Evolutionary conservation across 2,113 vertebrate genomes (phyloP).

Genomic region (Cyprinodon brontotheroides): DNA sequence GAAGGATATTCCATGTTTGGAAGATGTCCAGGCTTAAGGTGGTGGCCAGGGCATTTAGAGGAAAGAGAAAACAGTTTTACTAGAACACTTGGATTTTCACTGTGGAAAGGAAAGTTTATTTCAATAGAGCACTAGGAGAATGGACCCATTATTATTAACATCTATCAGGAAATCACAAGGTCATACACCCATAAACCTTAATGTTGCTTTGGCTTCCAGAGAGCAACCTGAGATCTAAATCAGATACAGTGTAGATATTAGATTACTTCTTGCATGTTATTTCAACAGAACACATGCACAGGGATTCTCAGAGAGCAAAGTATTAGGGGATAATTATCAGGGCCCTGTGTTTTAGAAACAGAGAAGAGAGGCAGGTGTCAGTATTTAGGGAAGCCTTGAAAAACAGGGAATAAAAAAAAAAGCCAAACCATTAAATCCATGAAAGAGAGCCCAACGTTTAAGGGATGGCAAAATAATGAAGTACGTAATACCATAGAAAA

Average conservation of each 20-base stretch:
- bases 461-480: too few species aligned
- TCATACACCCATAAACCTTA: background rate
- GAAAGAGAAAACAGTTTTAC: background rate
- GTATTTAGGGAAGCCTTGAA: too few species aligned
- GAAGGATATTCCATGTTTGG: background rate
- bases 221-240: background rate
- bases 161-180: background rate
- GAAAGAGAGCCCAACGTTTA: too few species aligned
- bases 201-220: background rate
- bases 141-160: background rate
- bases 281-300: background rate
- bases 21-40: background rate
- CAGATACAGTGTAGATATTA: background rate
- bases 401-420: background rate
- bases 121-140: background rate
- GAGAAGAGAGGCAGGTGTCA: background rate
- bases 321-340: too few species aligned
- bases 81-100: slow-evolving; percentile 7
- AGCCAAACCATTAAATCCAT: background rate
- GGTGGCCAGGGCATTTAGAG: background rate
- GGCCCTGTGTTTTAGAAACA: background rate
- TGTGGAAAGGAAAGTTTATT: background rate
- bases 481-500: too few species aligned
- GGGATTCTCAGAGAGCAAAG: background rate
- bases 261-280: background rate